A percentile compares a stretch with the other conserved stretches of the same genome.
Conservation (phyloP, 2,888 invertebrate species). For the Pachymerium ferrugineum region DNA sequence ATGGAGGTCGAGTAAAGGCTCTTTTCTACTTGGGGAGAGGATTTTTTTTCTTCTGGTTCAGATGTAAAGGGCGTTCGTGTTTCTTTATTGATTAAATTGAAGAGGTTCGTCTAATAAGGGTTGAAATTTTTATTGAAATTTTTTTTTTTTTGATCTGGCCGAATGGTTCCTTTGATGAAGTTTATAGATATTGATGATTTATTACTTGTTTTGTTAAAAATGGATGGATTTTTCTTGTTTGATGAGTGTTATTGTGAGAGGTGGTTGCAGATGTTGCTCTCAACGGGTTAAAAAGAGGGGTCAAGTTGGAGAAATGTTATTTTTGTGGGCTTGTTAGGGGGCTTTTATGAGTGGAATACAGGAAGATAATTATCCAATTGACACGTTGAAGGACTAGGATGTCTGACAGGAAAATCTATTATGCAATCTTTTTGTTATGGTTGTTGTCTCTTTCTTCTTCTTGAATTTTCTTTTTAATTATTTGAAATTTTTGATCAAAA, state of each 20-base stretch:
- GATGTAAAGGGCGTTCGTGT: constrained; percentile 3
- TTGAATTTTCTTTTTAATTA: too few species aligned
- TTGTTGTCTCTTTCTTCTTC: too few species aligned
- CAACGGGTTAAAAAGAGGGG: neutral
- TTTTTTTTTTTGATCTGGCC: neutral
- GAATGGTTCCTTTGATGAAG: neutral
- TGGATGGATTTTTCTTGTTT: neutral
- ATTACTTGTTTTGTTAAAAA: neutral
- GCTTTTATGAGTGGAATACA: neutral
- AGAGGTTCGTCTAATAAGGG: constrained; percentile 1
- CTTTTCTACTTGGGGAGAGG: neutral
- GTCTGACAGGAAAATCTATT: neutral
- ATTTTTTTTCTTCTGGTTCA: too few species aligned
- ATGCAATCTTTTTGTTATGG: neutral
- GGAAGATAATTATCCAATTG: constrained; percentile 22
- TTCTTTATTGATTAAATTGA: constrained; percentile 20
- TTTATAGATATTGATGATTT: neutral
- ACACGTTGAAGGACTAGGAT: neutral
- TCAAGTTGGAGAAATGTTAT: neutral
- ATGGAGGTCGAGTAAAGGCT: constrained; percentile 19
- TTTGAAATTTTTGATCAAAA: too few species aligned
- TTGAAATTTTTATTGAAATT: constrained; percentile 23
- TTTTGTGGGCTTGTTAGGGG: neutral
- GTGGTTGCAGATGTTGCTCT: too few species aligned
- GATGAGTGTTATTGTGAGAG: too few species aligned